Conservation (phyloP, 2,113 vertebrate species). For the Corythornis vintsioides region DNA sequence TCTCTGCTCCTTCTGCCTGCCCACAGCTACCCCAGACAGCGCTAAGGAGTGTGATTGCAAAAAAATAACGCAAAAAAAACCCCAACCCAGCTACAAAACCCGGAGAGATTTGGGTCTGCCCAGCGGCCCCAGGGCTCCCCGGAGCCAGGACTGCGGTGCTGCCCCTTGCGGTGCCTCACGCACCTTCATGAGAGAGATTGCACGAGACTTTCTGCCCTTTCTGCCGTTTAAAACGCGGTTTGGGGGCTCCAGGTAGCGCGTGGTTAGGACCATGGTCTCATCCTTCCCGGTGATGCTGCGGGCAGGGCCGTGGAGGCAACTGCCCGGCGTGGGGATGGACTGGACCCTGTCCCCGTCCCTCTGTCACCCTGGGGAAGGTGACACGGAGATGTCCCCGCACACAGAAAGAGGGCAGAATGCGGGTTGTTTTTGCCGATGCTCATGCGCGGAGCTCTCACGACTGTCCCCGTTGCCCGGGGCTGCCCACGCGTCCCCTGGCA, state of each 20-base stretch:
- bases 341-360: background rate
- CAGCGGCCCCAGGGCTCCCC: accelerated
- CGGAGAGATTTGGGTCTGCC: background rate
- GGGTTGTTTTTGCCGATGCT: background rate
- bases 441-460: accelerated
- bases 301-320: background rate
- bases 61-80: too few species aligned
- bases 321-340: background rate
- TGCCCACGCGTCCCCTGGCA: background rate
- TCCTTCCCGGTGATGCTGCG: background rate
- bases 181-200: accelerated
- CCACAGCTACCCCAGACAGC: background rate
- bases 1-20: background rate
- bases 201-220: background rate
- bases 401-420: accelerated
- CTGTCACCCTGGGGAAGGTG: background rate
- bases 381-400: accelerated
- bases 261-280: accelerated
- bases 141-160: accelerated
- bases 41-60: accelerated
- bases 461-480: background rate
- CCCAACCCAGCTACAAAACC: too few species aligned
- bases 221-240: background rate
- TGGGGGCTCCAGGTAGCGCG: accelerated
- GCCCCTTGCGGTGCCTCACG: accelerated